phyloP scores from a whole-genome alignment of 1,140 invertebrate genomes.

The Drepana arcuata region DNA sequence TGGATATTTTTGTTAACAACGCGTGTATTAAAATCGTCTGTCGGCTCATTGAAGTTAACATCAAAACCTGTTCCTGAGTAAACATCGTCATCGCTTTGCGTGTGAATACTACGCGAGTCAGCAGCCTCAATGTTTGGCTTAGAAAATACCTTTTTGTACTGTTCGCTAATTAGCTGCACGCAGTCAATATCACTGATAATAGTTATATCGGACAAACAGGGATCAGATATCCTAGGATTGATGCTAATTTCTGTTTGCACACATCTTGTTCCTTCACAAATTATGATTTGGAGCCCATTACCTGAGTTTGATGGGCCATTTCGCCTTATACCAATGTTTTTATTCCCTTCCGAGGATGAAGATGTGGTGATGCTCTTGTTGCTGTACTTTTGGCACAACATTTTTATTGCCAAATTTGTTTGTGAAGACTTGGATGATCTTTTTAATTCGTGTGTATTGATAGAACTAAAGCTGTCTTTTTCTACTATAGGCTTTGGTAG shows the following conservation, averaged over 20 bases:
- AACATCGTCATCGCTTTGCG: no score
- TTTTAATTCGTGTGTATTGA: no score
- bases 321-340: no score
- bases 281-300: slow-evolving; percentile 5
- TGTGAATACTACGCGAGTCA: no score
- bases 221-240: slow-evolving; percentile 50
- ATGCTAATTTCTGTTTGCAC: slow-evolving; percentile 59
- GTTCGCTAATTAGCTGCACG: slow-evolving; percentile 30
- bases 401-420: slow-evolving; percentile 32
- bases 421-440: slow-evolving; percentile 40
- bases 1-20: no score
- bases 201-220: slow-evolving; percentile 44
- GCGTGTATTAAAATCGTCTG: no score
- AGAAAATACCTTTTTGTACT: slow-evolving; percentile 25
- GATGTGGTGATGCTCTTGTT: slow-evolving; percentile 14
- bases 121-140: slow-evolving; percentile 15
- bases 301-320: no score
- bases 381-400: slow-evolving; percentile 15
- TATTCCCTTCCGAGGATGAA: slow-evolving; percentile 14
- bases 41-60: no score
- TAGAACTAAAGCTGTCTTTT: no score
- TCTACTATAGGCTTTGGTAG: no score
- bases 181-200: slow-evolving; percentile 35
- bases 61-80: no score
- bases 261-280: slow-evolving; percentile 36